These are phyloP conservation scores for Zygaena filipendulae DNA, from an alignment of 2,888 invertebrate genomes.

Conservation along the genomic window DNA sequence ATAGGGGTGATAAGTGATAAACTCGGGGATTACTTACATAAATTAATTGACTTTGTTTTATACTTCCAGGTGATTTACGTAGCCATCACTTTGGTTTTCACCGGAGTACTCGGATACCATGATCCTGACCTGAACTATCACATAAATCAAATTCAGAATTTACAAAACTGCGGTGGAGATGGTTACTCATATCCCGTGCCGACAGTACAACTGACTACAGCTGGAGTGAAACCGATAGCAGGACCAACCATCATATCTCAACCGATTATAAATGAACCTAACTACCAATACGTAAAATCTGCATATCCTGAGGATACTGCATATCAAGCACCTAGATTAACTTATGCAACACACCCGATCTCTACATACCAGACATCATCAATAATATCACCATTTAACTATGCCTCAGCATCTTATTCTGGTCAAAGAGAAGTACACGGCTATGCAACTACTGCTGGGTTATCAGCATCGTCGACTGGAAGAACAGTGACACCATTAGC, in stretches of 20 bases:
- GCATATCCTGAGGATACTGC: slow-evolving; percentile 21
- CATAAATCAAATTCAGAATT: slow-evolving; percentile 44
- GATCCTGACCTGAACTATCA: slow-evolving; percentile 61
- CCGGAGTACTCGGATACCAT: slow-evolving; percentile 44
- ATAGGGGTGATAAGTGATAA: too few species aligned
- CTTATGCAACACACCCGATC: slow-evolving; percentile 38
- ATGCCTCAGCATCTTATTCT: slow-evolving; percentile 26
- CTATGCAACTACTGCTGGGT: slow-evolving; percentile 63
- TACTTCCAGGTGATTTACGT: slow-evolving; percentile 41
- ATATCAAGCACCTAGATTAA: slow-evolving; percentile 31
- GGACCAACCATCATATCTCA: slow-evolving; percentile 19
- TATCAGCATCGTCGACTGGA: slow-evolving; percentile 40
- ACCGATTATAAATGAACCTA: slow-evolving; percentile 17
- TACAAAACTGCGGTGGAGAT: slow-evolving; percentile 34
- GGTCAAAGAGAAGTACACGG: slow-evolving; percentile 56
- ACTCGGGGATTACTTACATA: too few species aligned
- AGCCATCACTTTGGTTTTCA: slow-evolving; percentile 25
- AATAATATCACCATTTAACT: slow-evolving; percentile 21
- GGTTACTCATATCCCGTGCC: slow-evolving; percentile 69
- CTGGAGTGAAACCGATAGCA: slow-evolving; percentile 32
- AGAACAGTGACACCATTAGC: slow-evolving; percentile 47
- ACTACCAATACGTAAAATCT: slow-evolving; percentile 17
- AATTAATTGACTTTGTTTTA: too few species aligned
- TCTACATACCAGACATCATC: slow-evolving; percentile 26
- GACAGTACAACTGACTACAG: slow-evolving; percentile 55